A percentile compares a stretch with the other conserved stretches of the same genome.
These are phyloP conservation scores for Trypoxylon attenuatum DNA, from an alignment of 2,888 invertebrate species.

Conservation along the genomic window DNA sequence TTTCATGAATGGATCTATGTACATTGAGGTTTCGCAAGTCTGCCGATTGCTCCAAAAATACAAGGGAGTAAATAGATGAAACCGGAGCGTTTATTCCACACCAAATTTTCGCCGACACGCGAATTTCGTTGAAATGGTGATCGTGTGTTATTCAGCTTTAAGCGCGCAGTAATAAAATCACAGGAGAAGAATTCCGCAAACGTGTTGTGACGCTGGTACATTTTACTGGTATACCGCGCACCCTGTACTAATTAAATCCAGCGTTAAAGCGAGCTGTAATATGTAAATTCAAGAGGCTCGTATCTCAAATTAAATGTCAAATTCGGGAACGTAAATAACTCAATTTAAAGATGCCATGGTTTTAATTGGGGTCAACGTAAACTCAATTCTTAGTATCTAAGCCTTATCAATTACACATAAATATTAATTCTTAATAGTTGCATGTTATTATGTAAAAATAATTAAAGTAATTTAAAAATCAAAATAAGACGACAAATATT, in stretches of 20 bases:
- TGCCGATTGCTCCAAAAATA: constrained; percentile 13
- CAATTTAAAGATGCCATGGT: no score
- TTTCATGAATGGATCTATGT: no score
- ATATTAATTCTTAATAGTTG: no score
- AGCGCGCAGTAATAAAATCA: constrained; percentile 11
- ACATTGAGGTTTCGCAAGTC: no score
- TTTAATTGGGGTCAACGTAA: no score
- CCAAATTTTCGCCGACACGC: neutral
- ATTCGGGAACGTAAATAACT: constrained; percentile 18
- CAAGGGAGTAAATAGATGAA: constrained; percentile 24
- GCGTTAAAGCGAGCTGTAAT: constrained; percentile 11
- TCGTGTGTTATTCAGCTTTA: constrained; percentile 28
- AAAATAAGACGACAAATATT: no score
- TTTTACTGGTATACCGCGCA: constrained; percentile 10
- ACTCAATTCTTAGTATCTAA: no score
- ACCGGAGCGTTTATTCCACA: no score
- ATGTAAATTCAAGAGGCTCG: constrained; percentile 20
- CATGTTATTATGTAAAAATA: no score
- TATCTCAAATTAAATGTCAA: constrained; percentile 27
- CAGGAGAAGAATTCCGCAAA: constrained; percentile 14
- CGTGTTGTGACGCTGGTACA: constrained; percentile 15
- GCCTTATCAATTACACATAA: no score
- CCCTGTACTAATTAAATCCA: constrained; percentile 22
- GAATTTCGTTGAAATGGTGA: constrained; percentile 17
- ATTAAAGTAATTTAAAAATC: no score